Conservation (phyloP, 2,888 invertebrate species). For the Clitarchus hookeri region DNA sequence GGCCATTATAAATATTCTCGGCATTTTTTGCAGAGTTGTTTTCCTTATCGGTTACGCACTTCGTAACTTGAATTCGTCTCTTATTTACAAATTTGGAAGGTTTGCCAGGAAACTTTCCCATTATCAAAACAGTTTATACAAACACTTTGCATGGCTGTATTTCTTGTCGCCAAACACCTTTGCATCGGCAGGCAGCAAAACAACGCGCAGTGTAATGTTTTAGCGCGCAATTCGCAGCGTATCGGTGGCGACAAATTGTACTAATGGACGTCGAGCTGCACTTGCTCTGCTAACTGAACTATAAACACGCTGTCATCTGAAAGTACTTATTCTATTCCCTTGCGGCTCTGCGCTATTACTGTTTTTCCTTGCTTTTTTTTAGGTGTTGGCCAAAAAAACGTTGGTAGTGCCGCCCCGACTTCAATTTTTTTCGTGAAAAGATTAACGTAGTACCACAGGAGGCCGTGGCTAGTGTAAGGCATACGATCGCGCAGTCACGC, state of each 20-base stretch:
- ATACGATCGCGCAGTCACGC: too few species aligned
- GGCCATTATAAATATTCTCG: slow-evolving; percentile 56
- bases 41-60: slow-evolving; percentile 59
- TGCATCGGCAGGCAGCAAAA: slow-evolving; percentile 32
- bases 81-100: slow-evolving; percentile 85
- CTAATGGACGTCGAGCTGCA: neutral
- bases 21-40: slow-evolving; percentile 58
- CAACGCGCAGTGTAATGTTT: slow-evolving; percentile 29
- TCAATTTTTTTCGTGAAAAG: too few species aligned
- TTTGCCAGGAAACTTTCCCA: slow-evolving; percentile 88
- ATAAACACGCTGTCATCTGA: too few species aligned
- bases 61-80: slow-evolving; percentile 81
- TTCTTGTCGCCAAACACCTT: slow-evolving; percentile 25
- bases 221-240: slow-evolving; percentile 36
- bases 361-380: too few species aligned
- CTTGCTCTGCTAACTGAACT: too few species aligned
- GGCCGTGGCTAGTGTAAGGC: too few species aligned
- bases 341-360: too few species aligned
- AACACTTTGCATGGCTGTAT: slow-evolving; percentile 37
- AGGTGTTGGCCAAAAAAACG: too few species aligned
- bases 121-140: slow-evolving; percentile 51
- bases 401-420: too few species aligned
- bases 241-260: slow-evolving; percentile 26
- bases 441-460: too few species aligned
- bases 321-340: too few species aligned